Percentiles rank a stretch among this genome's conserved stretches.
These are phyloP conservation scores for Sympetrum striolatum DNA, from an alignment of 2,888 invertebrate species.

Conservation along the genomic window DNA sequence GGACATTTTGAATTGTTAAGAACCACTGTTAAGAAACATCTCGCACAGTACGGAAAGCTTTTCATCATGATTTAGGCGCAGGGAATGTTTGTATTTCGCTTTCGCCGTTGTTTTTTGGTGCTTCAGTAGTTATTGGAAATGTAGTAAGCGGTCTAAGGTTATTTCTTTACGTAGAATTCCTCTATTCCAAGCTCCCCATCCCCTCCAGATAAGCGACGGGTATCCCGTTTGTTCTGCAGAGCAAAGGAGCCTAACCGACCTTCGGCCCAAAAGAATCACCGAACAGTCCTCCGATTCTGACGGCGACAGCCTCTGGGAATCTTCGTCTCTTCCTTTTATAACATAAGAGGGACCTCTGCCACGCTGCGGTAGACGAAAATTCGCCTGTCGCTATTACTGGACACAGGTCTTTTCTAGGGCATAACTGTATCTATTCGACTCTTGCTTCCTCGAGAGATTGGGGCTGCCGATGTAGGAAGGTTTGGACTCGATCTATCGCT, in stretches of 20 bases:
- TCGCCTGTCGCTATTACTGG: background rate
- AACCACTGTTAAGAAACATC: no score
- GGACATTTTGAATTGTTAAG: no score
- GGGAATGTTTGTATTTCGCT: no score
- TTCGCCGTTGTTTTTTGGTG: background rate
- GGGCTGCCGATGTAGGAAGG: no score
- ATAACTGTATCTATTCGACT: background rate
- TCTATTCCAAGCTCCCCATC: conserved; percentile 26
- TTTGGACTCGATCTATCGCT: no score
- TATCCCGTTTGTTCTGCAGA: conserved; percentile 26
- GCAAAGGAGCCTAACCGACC: background rate
- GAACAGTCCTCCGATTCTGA: background rate
- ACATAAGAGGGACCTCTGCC: background rate
- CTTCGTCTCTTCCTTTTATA: background rate
- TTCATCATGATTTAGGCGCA: no score
- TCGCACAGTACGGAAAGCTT: no score
- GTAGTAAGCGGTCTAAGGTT: background rate
- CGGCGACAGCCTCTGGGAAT: background rate
- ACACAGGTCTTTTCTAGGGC: background rate
- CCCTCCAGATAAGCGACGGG: conserved; percentile 13
- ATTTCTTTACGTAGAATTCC: background rate
- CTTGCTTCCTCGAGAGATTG: no score
- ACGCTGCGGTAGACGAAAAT: background rate
- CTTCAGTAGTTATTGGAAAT: background rate
- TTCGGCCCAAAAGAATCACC: background rate